Evolutionary conservation across 2,113 vertebrate genomes (phyloP), one percentile per base, ranked within the genome.

Genomic region (Zosterops lateralis): DNA sequence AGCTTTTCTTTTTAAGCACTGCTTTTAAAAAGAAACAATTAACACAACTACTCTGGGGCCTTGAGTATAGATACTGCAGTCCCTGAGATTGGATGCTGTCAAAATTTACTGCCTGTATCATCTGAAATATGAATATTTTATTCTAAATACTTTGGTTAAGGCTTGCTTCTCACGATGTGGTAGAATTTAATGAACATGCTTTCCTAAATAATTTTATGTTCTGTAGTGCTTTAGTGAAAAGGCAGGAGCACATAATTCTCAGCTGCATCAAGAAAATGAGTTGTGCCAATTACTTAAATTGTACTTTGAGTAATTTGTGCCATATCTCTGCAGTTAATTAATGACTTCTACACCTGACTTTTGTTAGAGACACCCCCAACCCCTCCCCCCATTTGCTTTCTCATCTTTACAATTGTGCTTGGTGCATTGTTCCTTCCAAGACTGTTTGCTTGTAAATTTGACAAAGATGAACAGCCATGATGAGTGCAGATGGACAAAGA

Each of bases 51-150:
- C 71, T 94, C n/a, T 65, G 61, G 74, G 60, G 51, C 42, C 78
- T 71, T 47, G 72, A 53, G 25, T 73, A 54, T n/a, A 87, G 76
- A 75, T 50, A 68, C 66, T 90, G 56, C 66, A 83, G 81, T 90
- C 36, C 65, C 84, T 78, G 50, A 77, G 76, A 85, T 3, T 67
- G 84, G 75, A 83, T 95, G 42, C 75, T 92, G 76, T 94, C 70
- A 95, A 80, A 95, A 91, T 95, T 92, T 78, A 94, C 64, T 94
- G 47, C n/a, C 47, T 87, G 72, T 56, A 64, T 92, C 26, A 22
- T 90, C 64, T 82, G 61, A 95, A 86, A 90, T 70, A 93, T 72
- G 77, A 95, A 96, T 96, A 87, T 96, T 97, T 91, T 90, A 87
- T 95, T 95, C 74, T 51, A 81, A 93, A 94, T 80, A n/a, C 88